Base-by-base conservation (phyloP, 2,888 invertebrate genomes). In the Mechanitis messenoides region DNA sequence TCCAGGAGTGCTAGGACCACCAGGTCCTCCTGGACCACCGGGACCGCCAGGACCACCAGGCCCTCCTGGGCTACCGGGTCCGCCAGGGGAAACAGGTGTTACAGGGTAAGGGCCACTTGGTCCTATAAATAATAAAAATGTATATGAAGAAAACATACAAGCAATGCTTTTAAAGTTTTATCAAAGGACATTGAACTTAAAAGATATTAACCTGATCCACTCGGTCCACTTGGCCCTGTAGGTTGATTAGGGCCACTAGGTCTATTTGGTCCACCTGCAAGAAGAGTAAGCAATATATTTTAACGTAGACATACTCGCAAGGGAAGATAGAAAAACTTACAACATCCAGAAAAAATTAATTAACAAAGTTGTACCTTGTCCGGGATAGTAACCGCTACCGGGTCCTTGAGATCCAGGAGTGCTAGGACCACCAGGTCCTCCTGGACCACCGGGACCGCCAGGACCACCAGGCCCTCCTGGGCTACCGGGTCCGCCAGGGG, bases 61-160 rank as follows among this genome's bases (percentile, higher is more conserved):
- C 3, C 71, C 61, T 0, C 72, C 71, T 2, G 78, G 76, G 11
- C 71, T 74, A 33, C 73, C 73, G 35, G 69, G 69, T 3, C 63
- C 62, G 6, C 74, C 74, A 33, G 63, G 88, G 11, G 33, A 65
- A n/a, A 69, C 70, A 33, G 68, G 69, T 53, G 64, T 71, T 2
- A 74, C 79, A 0, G 75, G 91, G 89, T 60, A 77, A 87, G 70
- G 80, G 88, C 69, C 72, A 20, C 77, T 92, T 28, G 64, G 83
- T 89, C 60, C 76, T 67, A 64, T 33, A 46, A 50, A 50, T 1
- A 28, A 31, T 28, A 20, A 9, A 7, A 28, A 5, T 9, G 7
- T 28, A 20, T 3, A 3, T 28, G 7, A 42, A 3, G 1, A 42
- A 42, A 42, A 3, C 42, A 9, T 42, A 9, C 7, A 42, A 42